Evolutionary conservation across 23 tunicate species (phyloP).

Genomic region (Trididemnum miniatum): DNA sequence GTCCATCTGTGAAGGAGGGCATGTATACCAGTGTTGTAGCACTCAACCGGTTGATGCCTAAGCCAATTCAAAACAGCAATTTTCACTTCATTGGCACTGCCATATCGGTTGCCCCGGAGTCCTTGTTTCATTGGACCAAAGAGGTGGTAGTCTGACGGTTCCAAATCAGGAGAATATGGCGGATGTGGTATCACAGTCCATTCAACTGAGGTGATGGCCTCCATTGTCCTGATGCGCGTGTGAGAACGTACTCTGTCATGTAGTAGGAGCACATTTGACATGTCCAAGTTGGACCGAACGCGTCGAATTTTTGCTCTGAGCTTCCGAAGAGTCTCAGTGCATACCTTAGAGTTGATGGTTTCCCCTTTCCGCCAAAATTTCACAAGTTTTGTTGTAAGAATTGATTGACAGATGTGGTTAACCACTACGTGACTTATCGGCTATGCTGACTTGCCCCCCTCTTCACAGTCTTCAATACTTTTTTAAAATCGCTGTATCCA

Average conservation of each 20-base stretch:
- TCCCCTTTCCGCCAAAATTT: no score
- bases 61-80: conserved; percentile 12
- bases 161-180: conserved; percentile 25
- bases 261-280: conserved; percentile 7
- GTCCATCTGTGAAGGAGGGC: conserved; percentile 27
- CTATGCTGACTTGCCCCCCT: no score
- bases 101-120: conserved; percentile 1
- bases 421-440: no score
- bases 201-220: conserved; percentile 11
- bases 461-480: no score
- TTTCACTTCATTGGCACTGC: conserved; percentile 6
- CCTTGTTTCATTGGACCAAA: conserved; percentile 25
- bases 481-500: no score
- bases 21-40: conserved; percentile 21
- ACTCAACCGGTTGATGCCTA: conserved; percentile 3
- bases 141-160: not conserved
- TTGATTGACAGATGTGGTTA: no score
- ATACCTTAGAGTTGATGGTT: conserved; percentile 11
- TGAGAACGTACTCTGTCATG: conserved; percentile 8
- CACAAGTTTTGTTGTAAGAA: no score
- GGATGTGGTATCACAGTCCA: conserved; percentile 6
- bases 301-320: not conserved
- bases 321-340: not conserved
- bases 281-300: conserved; percentile 16
- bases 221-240: conserved; percentile 1